Percentiles rank a stretch among this genome's conserved stretches.
Evolutionary conservation across 1,140 invertebrate genomes (phyloP).

Genomic region (Nephotettix cincticeps): DNA sequence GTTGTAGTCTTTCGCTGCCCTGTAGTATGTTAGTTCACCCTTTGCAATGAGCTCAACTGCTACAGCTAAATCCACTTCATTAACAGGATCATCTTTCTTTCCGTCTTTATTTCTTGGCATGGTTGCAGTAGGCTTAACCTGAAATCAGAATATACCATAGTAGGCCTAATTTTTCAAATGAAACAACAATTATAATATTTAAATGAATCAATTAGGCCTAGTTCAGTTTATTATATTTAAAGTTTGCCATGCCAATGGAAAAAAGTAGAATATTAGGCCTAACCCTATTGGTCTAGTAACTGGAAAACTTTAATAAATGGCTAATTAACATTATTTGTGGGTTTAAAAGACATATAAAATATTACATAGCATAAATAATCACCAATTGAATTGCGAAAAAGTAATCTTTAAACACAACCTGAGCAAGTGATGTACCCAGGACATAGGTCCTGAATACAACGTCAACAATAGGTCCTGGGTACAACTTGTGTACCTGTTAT

Average conservation of each 20-base stretch:
- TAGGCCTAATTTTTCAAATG: neutral
- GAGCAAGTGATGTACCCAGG: too few species aligned
- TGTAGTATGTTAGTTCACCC: neutral
- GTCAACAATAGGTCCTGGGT: too few species aligned
- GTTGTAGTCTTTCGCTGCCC: neutral
- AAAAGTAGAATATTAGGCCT: too few species aligned
- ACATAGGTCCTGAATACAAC: too few species aligned
- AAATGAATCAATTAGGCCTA: neutral
- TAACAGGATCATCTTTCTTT: constrained; percentile 7
- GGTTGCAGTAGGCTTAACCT: constrained; percentile 10
- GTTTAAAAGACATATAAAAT: too few species aligned
- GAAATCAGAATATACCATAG: constrained; percentile 18
- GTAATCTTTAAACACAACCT: too few species aligned
- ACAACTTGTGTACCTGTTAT: too few species aligned
- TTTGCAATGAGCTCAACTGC: constrained; percentile 5
- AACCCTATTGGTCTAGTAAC: neutral
- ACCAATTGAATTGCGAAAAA: too few species aligned
- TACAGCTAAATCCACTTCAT: constrained; percentile 15
- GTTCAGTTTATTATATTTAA: neutral
- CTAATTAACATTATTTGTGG: constrained; percentile 1
- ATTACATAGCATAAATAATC: too few species aligned
- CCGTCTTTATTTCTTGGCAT: constrained; percentile 19
- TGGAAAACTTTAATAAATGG: neutral
- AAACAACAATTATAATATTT: constrained; percentile 15
- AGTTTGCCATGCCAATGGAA: neutral